These are phyloP conservation scores for Athetis lepigone DNA, from an alignment of 2,888 invertebrate genomes.

Conservation along the genomic window DNA sequence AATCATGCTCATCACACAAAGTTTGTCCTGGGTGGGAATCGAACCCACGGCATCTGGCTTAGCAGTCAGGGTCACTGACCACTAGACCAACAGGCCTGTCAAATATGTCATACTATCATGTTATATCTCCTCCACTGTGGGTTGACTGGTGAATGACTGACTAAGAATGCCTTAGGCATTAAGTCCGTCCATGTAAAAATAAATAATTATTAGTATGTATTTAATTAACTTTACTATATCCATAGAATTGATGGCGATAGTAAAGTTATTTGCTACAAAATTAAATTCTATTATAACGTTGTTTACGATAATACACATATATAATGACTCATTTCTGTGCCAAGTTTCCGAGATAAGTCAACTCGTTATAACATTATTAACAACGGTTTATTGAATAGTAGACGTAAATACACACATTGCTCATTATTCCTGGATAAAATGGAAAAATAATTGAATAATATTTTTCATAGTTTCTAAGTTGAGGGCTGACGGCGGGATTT, in stretches of 20 bases:
- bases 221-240: not conserved
- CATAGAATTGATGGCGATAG: not conserved
- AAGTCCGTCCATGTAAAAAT: no score
- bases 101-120: no score
- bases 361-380: conserved; percentile 11
- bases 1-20: no score
- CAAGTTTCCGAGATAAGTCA: conserved; percentile 39
- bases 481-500: not conserved
- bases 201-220: no score
- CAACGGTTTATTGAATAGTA: conserved; percentile 16
- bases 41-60: no score
- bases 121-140: no score
- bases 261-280: conserved; percentile 6
- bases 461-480: not conserved
- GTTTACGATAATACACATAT: conserved; percentile 25
- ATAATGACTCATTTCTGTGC: conserved; percentile 26
- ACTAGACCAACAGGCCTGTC: no score
- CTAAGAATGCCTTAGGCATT: no score
- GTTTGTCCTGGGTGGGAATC: no score
- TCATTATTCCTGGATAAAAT: conserved; percentile 5
- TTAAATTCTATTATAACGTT: conserved; percentile 31
- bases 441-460: not conserved
- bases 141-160: no score
- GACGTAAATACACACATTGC: not conserved
- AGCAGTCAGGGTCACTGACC: no score